Evolutionary conservation across 1,140 invertebrate genomes (phyloP), one percentile per base, ranked within the genome.

Genomic region (Zaprionus ornatus): DNA sequence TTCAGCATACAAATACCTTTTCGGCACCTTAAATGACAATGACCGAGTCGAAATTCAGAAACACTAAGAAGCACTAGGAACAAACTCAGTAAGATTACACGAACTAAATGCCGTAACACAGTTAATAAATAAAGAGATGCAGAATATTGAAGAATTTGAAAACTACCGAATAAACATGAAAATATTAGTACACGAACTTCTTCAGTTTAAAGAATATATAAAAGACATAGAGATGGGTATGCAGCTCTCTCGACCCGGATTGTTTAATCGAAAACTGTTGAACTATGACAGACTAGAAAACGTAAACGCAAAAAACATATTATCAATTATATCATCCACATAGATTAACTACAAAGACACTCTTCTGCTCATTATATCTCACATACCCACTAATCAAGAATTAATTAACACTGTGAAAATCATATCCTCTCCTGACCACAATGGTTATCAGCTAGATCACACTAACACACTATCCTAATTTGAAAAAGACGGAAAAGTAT

Each of bases 261-360:
- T 62, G 5, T 50, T 63, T 17, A 35, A 63, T 32, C 61, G 25
- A n/a, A 63, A 63, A 50, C 17, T 63, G 15, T 23, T 19, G 3
- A 63, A 29, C 9, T 63, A 52, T 21, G 45, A 32, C 45, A 63
- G 15, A 50, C 25, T 63, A 29, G 27, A 63, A n/a, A 61, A 45
- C 17, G 37, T 61, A 6, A 17, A 61, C 17, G 23, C 4, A 12
- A 9, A 12, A 27, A 61, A 61, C 37, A 61, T 42, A 10, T 19
- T 60, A 40, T n/a, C 6, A 45, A 61, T 45, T 61, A 42, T 45
- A 61, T 27, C n/a, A 42, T 42, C 59, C 0, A 45, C 59, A 13
- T 61, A 19, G 9, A 42, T 61, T 21, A 61, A 27, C 15, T 7
- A 7, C 21, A 17, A 42, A 25, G 21, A 61, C 10, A 61, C 45